Evolutionary conservation across 2,797 vertebrate species (phyloP), one percentile per base, ranked within the genome.

Genomic region (Schizothorax lantsangensis): DNA sequence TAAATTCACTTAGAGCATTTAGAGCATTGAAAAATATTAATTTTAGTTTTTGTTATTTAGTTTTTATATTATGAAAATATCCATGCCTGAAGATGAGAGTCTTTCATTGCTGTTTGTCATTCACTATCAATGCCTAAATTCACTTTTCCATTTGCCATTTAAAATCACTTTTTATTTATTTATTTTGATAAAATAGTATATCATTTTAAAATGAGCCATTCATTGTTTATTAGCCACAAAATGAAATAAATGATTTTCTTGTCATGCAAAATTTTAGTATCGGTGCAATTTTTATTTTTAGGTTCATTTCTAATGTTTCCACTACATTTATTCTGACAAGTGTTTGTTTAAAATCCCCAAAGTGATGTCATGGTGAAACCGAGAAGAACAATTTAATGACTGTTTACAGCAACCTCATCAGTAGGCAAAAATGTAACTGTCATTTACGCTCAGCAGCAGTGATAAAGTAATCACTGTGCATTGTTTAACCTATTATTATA

Each of bases 401-500:
- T 87, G 79, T 69, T 85, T 72, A 79, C 74, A 85, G 64, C 49
- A 79, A 79, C 64, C 64, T 54, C 62, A 69, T 85, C 64, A 21
- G 62, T 66, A 68, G 73, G 59, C 73, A 38, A 36, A 17, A 49
- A 78, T 68, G 23, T 54, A 68, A 68, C 62, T 62, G 52, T 62
- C 40, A 59, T 85, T 80, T 72, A 59, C 21, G 62, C 84, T 49
- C 68, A 73, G 30, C 45, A 79, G 74, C 54, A 19, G 40, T 59
- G 40, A 83, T 83, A 57, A 73, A 62, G 69, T 73, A 69, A 21
- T 59, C 69, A 73, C 59, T 66, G 33, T 36, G 66, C 66, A 47
- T 72, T 86, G 78, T 80, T 86, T 72, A 86, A 80, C 78, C 62
- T 85, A 57, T 86, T 86, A 80, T 80, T 62, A 85, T 54, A 66